Evolutionary conservation across 2,888 invertebrate species (phyloP), one percentile per base, ranked within the genome.

Genomic region (Mesopsocus fuscifrons): DNA sequence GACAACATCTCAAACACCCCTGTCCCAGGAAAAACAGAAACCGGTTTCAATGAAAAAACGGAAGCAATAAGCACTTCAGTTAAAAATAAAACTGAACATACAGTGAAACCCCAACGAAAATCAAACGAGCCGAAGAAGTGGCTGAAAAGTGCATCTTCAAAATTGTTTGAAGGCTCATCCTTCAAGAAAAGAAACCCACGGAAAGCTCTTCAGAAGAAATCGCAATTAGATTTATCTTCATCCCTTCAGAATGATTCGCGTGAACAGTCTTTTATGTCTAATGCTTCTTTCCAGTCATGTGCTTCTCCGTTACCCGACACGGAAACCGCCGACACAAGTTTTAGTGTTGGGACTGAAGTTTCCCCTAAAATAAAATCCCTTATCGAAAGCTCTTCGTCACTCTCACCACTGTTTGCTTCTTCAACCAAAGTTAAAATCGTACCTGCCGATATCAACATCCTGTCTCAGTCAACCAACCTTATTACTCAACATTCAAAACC

Each of bases 181-280:
- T 78, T 83, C 58, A 68, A 71, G 3, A 71, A 80, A 53, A 66
- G 83, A 52, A 83, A 84, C 62, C 83, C 84, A 1, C 68, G 82
- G 52, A 85, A 84, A 57, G 69, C 72, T 0, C 51, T 71, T 3
- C 66, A 69, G 17, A 52, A 61, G 40, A 51, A 51, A 43, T 52
- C 38, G 35, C 55, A 54, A 41, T 50, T 54, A 1, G 59, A 59
- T 18, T n/a, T 38, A 3, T 38, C 38, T 3, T 26, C 8, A 9
- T 33, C 22, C 17, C 33, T 9, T 13, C 13, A 5, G 20, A n/a
- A 9, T 17, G 44, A 8, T 5, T 6, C n/a, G 33, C 38, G 21
- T 18, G 32, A 15, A 9, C 20, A n/a, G 23, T 43, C 20, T 17
- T 43, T 11, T 33, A 32, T 15, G 18, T 22, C 11, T 22, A 26